Evolutionary conservation across 2,113 vertebrate genomes (phyloP), one percentile per base, ranked within the genome.

Genomic region (Austrofundulus limnaeus): DNA sequence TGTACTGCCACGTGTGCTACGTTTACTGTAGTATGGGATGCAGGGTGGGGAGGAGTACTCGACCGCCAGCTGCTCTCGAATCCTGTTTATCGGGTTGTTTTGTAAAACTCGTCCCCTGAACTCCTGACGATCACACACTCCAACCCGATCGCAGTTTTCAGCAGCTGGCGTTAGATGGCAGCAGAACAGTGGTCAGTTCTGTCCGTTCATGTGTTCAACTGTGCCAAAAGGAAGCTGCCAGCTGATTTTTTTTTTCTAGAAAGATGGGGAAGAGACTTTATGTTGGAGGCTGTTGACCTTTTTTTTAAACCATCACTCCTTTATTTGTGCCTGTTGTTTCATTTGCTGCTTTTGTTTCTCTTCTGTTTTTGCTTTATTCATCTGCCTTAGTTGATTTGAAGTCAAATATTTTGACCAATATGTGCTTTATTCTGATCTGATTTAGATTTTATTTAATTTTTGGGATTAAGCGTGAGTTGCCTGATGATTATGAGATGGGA

Each of bases 181-280:
- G 75, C 84, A 84, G n/a, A 71, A 68, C 57, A 16, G 58, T 51
- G 28, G n/a, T 51, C 42, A 12, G 37, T 37, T 53, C 45, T 0
- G 56, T 63, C 13, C n/a, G n/a, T 46, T 34, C 43, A 46, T 14
- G 41, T 12, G 17, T 13, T 69, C 19, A 11, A 59, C 14, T 50
- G 43, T 81, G 83, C 67, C 74, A 70, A 75, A 76, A 76, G n/a
- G n/a, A n/a, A 16, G 51, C 16, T 45, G 49, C 55, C 63, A 57
- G 72, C 37, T 56, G 84, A 89, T 84, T 82, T 76, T 87, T 89
- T 84, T 82, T 76, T 87, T 89, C 87, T 41, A 66, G 83, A 87
- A 64, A 66, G 61, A 38, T 12, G 55, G 59, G 23, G 51, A 8
- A 60, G 39, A 39, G 68, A 58, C 49, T 48, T 64, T 74, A 47